A percentile compares a stretch with the other conserved stretches of the same genome.
phyloP scores from a whole-genome alignment of 2,797 vertebrate genomes.

The Cheracebus regulus region DNA sequence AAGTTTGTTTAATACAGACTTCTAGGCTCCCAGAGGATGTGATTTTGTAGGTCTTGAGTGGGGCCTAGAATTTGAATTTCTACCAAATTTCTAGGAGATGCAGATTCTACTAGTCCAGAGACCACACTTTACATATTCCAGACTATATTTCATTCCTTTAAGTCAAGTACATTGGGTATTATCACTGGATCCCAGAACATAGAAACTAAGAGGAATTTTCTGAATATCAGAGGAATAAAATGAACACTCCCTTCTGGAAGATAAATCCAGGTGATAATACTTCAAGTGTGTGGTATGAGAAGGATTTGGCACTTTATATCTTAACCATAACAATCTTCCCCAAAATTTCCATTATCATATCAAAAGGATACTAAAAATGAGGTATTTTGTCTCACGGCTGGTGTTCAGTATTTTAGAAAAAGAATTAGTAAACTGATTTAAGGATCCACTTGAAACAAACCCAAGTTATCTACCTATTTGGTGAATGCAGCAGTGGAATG shows the following conservation, averaged over 20 bases:
- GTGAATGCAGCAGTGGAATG: not conserved
- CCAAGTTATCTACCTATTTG: not conserved
- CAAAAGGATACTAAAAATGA: not conserved
- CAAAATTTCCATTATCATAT: not conserved
- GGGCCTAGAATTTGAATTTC: not conserved
- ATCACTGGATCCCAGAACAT: not conserved
- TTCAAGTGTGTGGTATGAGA: not conserved
- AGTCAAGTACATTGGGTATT: not conserved
- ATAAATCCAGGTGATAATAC: not conserved
- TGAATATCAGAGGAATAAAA: not conserved
- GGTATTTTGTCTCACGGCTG: conserved; percentile 3
- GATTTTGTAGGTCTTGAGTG: not conserved
- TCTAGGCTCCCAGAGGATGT: not conserved
- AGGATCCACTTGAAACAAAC: not conserved
- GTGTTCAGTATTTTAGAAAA: not conserved
- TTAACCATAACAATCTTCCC: not conserved
- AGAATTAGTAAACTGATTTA: not conserved
- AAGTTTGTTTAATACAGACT: not conserved
- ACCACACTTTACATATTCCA: not conserved
- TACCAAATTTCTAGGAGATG: not conserved
- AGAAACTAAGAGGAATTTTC: not conserved
- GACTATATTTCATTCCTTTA: not conserved
- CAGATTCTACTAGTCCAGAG: not conserved
- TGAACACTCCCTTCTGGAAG: not conserved
- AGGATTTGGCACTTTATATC: not conserved